These are phyloP conservation scores for Synanthedon tipuliformis DNA, from an alignment of 2,888 invertebrate species.

Conservation along the genomic window DNA sequence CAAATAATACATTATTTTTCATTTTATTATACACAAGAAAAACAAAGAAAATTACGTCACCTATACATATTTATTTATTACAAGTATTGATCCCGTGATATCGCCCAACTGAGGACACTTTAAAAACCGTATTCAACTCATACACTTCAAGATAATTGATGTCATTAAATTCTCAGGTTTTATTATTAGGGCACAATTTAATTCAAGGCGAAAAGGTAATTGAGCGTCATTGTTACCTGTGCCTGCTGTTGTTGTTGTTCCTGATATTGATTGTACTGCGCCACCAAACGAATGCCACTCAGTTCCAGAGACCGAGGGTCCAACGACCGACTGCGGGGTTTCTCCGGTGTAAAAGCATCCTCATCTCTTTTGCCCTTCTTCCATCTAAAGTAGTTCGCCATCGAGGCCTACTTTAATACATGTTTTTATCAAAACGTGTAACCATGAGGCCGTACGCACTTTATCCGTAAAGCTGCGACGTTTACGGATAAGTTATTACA, in stretches of 20 bases:
- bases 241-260: constrained; percentile 25
- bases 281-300: constrained; percentile 73
- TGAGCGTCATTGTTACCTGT: neutral
- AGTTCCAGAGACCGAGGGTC: constrained; percentile 78
- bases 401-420: constrained; percentile 27
- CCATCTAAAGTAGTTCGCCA: constrained; percentile 79
- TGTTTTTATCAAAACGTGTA: constrained; percentile 11
- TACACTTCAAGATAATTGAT: too few species aligned
- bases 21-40: too few species aligned
- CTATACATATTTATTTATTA: too few species aligned
- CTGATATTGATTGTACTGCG: constrained; percentile 56
- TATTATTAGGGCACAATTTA: neutral
- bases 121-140: too few species aligned
- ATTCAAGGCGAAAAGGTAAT: neutral
- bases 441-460: constrained; percentile 14
- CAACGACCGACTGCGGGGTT: constrained; percentile 79
- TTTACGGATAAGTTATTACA: constrained; percentile 17
- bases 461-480: constrained; percentile 26
- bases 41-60: too few species aligned
- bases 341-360: constrained; percentile 65
- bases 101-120: too few species aligned
- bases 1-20: neutral
- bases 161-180: too few species aligned
- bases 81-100: too few species aligned
- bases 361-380: constrained; percentile 73